Base-by-base conservation (phyloP, 2,888 invertebrate genomes). In the Gibbula magus region DNA sequence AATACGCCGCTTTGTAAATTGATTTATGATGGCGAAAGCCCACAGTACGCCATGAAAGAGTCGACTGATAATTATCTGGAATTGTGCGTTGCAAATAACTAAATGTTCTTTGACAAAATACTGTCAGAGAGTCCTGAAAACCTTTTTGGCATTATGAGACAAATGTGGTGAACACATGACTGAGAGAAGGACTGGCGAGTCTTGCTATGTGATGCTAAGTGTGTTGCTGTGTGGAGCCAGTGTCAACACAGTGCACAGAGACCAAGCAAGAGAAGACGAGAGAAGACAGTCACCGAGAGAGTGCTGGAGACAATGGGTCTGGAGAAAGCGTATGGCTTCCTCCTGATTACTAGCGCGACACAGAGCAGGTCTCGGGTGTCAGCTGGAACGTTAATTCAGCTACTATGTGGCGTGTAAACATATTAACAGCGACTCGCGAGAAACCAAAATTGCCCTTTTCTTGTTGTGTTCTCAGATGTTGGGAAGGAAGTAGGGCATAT, bases 401-500 rank as follows among this genome's bases (percentile, higher is more conserved):
- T 29, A 29, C 61, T 61, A 61, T 29, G 29, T 61, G 61, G 29
- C 61, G 61, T 61, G 61, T 61, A 61, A 61, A 61, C 61, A 61
- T 61, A 61, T 61, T 61, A 61, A 25, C 22, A 22, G 29, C 25
- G 61, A 61, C 61, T 29, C n/a, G 29, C 29, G 61, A 61, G 29
- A 29, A 61, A 61, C 25, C 61, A 25, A 61, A 29, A 61, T 61
- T 61, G 61, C 18, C 61, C 29, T 61, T 61, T 29, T 29, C 29
- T 61, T 25, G 61, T 29, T 29, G 4, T 61, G 61, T 61, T 22
- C 61, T 29, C 61, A 61, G 25, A 13, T 61, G 29, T 61, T n/a
- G 29, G 25, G 25, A 22, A 18, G 22, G 18, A 61, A 29, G 16
- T 29, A 61, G 22, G 61, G 25, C 61, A 22, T 61, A 61, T 61